Evolutionary conservation across 2,888 invertebrate genomes (phyloP).

Genomic region (Dicyrtomina minuta): DNA sequence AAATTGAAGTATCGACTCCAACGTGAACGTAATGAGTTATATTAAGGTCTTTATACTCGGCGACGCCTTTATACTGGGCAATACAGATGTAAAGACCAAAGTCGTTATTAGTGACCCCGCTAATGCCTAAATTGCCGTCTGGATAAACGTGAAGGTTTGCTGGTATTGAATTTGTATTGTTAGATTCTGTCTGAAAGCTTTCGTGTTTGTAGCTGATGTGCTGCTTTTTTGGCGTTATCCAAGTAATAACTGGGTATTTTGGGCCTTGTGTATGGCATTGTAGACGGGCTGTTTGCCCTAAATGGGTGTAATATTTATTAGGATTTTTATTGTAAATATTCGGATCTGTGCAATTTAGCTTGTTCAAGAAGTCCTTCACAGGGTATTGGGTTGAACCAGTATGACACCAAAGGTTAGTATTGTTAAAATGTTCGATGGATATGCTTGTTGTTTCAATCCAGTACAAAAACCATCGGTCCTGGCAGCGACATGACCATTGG

Average conservation of each 20-base stretch:
- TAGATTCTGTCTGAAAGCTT: background rate
- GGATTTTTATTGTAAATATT: slow-evolving; percentile 63
- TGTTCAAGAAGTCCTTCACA: slow-evolving; percentile 59
- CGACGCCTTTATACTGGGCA: slow-evolving; percentile 80
- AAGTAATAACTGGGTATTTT: slow-evolving; percentile 77
- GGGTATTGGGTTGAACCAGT: slow-evolving; percentile 13
- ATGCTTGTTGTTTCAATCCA: slow-evolving; percentile 58
- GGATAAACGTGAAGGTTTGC: slow-evolving; percentile 1
- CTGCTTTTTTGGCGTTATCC: slow-evolving; percentile 66
- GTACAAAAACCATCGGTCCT: slow-evolving; percentile 73
- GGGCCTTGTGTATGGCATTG: slow-evolving; percentile 76
- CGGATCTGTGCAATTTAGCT: slow-evolving; percentile 72
- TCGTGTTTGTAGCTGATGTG: background rate
- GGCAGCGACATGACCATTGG: slow-evolving; percentile 83
- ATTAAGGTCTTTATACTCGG: slow-evolving; percentile 76
- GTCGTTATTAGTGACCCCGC: slow-evolving; percentile 65
- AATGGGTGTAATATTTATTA: slow-evolving; percentile 65
- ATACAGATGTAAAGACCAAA: slow-evolving; percentile 83
- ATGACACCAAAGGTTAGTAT: slow-evolving; percentile 41
- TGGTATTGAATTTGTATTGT: background rate
- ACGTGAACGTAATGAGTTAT: slow-evolving; percentile 72
- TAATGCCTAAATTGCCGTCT: slow-evolving; percentile 77
- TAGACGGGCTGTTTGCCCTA: slow-evolving; percentile 65
- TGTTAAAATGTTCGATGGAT: slow-evolving; percentile 25
- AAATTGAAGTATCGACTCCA: slow-evolving; percentile 81